Evolutionary conservation across 30 jellyfish, hydroid and myxozoan species (phyloP), one percentile per base, ranked within the genome.

Genomic region (Cassiopea xamachana): DNA sequence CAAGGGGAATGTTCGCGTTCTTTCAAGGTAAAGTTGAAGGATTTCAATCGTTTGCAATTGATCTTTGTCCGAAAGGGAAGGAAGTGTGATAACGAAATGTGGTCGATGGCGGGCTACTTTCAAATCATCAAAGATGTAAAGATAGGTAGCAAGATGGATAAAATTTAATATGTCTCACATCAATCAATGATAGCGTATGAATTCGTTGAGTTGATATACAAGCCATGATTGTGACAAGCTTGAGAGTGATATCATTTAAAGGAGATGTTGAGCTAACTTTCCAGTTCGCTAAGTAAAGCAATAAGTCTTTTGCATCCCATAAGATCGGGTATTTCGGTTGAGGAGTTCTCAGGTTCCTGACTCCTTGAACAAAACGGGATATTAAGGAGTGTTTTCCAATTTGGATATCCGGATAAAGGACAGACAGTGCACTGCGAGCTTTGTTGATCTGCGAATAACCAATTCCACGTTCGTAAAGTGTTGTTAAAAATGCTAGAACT

Each of bases 401-500:
- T 18, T 46, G 67, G 50, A 43, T 13, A 12, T 48, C 73, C 14
- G 81, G 81, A 73, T 73, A 73, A 6, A 73, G n/a, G 58, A 75
- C 84, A 13, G 95, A 78, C 4, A 77, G 78, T 10, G 90, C 86
- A 67, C 89, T 75, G 4, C 90, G 90, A 46, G 84, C 78, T 2
- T 44, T 43, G 55, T 86, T 86, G 72, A 86, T 50, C 13, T 86
- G 48, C 2, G 77, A 62, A 49, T 86, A 86, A 58, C 79, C 49
- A 14, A 86, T 77, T 2, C 93, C 93, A 58, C 78, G 46, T 46
- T 86, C 48, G 60, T 49, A 85, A 9, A 86, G 71, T 60, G 43
- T 10, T 18, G 67, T 49, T 46, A 86, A 75, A 75, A 73, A 86
- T 44, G 68, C n/a, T 27, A 87, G 77, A 77, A 68, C 79, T 44